Evolutionary conservation across 2,888 invertebrate species (phyloP).

Genomic region (Phyllotreta striolata): DNA sequence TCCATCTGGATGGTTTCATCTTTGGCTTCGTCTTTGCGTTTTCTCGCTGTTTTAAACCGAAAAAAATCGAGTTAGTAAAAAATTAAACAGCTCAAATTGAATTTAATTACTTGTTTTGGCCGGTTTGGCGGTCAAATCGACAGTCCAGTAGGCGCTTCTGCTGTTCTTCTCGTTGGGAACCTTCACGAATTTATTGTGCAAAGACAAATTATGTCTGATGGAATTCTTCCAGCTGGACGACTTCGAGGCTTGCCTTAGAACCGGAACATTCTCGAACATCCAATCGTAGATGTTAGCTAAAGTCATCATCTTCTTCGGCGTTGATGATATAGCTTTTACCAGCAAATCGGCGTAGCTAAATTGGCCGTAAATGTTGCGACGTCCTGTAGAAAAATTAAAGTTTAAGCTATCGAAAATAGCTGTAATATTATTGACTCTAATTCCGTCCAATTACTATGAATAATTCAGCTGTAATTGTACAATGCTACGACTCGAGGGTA

Average conservation of each 20-base stretch:
- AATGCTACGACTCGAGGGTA: too few relatives aligned
- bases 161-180: not conserved
- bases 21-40: too few relatives aligned
- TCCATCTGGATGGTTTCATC: too few relatives aligned
- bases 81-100: too few relatives aligned
- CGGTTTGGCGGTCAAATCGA: not conserved
- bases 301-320: slow-evolving; percentile 93
- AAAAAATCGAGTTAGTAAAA: too few relatives aligned
- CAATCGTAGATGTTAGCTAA: slow-evolving; percentile 99
- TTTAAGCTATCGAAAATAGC: too few relatives aligned
- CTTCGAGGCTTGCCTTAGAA: slow-evolving; percentile 83
- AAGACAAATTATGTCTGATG: slow-evolving; percentile 33
- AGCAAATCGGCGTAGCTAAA: slow-evolving; percentile 98
- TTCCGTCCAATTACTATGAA: too few relatives aligned
- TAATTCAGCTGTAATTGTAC: too few relatives aligned
- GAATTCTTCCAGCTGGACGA: slow-evolving; percentile 89
- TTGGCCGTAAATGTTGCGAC: slow-evolving; percentile 97
- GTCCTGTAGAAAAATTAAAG: slow-evolving; percentile 59
- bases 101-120: not conserved
- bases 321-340: slow-evolving; percentile 96
- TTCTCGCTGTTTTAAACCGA: too few relatives aligned
- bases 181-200: slow-evolving; percentile 30
- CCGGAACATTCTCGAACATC: slow-evolving; percentile 99
- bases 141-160: slow-evolving; percentile 27
- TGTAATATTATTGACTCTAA: too few relatives aligned